Conservation (phyloP, 1,140 invertebrate species). For the Wiebesia pumilae region DNA sequence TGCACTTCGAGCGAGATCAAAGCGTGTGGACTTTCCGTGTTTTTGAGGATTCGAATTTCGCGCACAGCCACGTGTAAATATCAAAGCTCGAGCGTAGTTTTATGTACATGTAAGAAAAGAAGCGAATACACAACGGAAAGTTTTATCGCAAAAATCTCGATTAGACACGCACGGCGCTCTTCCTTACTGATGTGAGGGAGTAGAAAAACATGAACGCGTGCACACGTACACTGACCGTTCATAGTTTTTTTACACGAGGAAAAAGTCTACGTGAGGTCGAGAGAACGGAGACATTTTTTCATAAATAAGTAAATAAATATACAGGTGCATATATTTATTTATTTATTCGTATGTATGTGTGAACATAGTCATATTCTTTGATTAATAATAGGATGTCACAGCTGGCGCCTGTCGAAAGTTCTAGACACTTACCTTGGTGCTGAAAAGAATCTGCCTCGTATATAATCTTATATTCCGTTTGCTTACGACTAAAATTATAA, state of each 20-base stretch:
- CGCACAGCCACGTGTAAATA: constrained; percentile 23
- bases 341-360: not conserved
- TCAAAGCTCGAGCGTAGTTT: constrained; percentile 7
- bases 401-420: constrained; percentile 32
- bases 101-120: not conserved
- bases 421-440: constrained; percentile 66
- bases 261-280: constrained; percentile 50
- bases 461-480: not conserved
- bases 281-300: constrained; percentile 50
- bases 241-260: constrained; percentile 11
- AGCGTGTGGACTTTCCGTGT: constrained; percentile 52
- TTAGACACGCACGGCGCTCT: constrained; percentile 50
- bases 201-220: constrained; percentile 27
- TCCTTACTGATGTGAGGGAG: constrained; percentile 22
- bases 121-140: constrained; percentile 41
- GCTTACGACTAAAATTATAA: constrained; percentile 26
- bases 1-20: constrained; percentile 67
- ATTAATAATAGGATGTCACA: constrained; percentile 28
- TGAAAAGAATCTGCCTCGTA: constrained; percentile 59
- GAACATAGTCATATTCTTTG: not conserved
- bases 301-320: not conserved
- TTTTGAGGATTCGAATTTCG: constrained; percentile 18
- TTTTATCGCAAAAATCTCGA: constrained; percentile 44
- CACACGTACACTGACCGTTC: not conserved
- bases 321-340: not conserved